phyloP scores from a whole-genome alignment of 2,113 vertebrate genomes.

The Elachura formosa region DNA sequence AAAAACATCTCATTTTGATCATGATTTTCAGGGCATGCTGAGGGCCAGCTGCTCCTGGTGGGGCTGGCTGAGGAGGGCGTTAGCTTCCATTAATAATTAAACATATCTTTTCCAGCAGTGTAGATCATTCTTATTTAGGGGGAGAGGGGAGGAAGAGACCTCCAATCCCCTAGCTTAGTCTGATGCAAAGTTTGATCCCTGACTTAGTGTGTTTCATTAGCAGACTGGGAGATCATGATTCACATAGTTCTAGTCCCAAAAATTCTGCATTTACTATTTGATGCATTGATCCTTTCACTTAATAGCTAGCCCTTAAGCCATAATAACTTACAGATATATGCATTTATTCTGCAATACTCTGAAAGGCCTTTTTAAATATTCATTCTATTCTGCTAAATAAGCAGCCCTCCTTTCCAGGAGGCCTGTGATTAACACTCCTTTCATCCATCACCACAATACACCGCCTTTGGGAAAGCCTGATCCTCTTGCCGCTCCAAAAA shows the following conservation, averaged over 20 bases:
- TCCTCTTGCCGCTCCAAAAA: background rate
- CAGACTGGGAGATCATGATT: background rate
- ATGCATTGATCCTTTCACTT: constrained; percentile 56
- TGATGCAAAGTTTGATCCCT: background rate
- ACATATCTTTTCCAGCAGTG: background rate
- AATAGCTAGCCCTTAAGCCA: constrained; percentile 55
- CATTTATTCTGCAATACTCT: constrained; percentile 57
- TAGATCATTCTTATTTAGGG: background rate
- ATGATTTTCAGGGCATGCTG: fast-evolving
- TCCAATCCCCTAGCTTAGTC: background rate
- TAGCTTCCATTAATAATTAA: background rate
- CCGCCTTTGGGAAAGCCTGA: constrained; percentile 49
- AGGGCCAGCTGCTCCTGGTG: background rate
- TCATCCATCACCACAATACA: constrained; percentile 1
- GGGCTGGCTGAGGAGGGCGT: background rate
- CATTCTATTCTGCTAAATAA: constrained; percentile 62
- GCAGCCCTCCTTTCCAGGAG: constrained; percentile 49
- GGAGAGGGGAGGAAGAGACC: background rate
- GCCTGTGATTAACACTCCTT: constrained; percentile 40
- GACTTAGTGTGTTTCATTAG: background rate
- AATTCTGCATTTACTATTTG: constrained; percentile 48
- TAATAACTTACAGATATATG: constrained; percentile 62
- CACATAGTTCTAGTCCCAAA: background rate
- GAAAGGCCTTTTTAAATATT: constrained; percentile 64
- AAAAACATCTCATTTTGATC: background rate